Evolutionary conservation across 2,113 vertebrate species (phyloP).

Genomic region (Antidorcas marsupialis): DNA sequence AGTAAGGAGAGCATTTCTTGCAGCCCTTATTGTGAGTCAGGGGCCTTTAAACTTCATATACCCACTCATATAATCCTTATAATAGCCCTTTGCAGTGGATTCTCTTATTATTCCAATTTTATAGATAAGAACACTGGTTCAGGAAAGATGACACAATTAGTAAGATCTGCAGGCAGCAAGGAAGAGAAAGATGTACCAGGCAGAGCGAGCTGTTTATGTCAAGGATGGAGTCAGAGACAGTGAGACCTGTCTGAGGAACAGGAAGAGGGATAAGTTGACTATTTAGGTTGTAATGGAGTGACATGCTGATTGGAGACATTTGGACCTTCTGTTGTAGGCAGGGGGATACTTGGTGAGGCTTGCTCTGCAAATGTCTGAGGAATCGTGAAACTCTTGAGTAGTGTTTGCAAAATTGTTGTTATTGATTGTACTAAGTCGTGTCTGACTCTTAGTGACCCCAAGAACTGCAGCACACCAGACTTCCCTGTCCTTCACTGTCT

Average conservation of each 20-base stretch:
- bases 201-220: neutral
- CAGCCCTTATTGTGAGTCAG: neutral
- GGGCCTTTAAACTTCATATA: too few relatives aligned
- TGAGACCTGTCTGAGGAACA: neutral
- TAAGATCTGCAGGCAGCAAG: neutral
- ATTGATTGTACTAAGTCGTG: neutral
- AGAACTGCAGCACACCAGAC: neutral
- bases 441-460: neutral
- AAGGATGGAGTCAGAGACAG: neutral
- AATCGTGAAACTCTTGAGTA: neutral
- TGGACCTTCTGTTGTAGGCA: neutral
- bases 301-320: neutral
- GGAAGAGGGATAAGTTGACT: neutral
- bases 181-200: neutral
- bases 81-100: neutral
- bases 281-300: neutral
- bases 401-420: neutral
- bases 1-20: neutral
- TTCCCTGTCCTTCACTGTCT: neutral
- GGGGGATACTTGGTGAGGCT: neutral
- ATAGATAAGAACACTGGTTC: neutral
- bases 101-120: neutral
- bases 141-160: neutral
- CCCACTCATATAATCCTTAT: neutral
- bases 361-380: neutral